Conservation (phyloP, 1,140 invertebrate genomes). For the Dufourea novaeangliae region DNA sequence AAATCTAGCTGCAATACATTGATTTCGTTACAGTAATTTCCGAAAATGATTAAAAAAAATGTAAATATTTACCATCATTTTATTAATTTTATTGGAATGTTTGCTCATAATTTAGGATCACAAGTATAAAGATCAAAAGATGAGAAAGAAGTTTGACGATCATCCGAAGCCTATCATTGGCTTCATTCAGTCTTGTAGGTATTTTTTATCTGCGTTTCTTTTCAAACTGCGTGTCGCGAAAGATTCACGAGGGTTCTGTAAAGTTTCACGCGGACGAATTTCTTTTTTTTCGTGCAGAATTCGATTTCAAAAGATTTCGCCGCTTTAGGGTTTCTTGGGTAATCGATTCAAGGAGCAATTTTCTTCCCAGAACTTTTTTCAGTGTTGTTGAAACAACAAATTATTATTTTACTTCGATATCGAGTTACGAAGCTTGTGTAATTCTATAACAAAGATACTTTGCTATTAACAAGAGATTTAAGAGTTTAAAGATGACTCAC, state of each 20-base stretch:
- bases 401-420: no score
- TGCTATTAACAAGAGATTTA: no score
- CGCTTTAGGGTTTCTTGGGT: slow-evolving; percentile 4
- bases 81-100: neutral
- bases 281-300: neutral
- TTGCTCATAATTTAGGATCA: neutral
- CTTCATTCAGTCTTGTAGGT: slow-evolving; percentile 17
- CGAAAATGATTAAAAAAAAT: no score
- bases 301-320: slow-evolving; percentile 35
- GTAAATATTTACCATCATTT: no score
- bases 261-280: slow-evolving; percentile 34
- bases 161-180: slow-evolving; percentile 17
- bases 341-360: slow-evolving; percentile 17
- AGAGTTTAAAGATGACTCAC: no score
- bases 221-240: slow-evolving; percentile 16
- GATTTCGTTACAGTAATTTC: no score
- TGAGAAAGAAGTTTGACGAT: slow-evolving; percentile 15
- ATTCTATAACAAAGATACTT: no score
- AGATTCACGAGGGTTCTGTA: slow-evolving; percentile 36
- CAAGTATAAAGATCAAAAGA: neutral
- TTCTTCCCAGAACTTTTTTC: no score
- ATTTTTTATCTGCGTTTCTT: slow-evolving; percentile 42
- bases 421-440: no score
- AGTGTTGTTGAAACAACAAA: neutral
- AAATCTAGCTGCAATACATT: no score